Evolutionary conservation across 2,888 invertebrate genomes (phyloP), one percentile per base, ranked within the genome.

Genomic region (Drosophila colorata): DNA sequence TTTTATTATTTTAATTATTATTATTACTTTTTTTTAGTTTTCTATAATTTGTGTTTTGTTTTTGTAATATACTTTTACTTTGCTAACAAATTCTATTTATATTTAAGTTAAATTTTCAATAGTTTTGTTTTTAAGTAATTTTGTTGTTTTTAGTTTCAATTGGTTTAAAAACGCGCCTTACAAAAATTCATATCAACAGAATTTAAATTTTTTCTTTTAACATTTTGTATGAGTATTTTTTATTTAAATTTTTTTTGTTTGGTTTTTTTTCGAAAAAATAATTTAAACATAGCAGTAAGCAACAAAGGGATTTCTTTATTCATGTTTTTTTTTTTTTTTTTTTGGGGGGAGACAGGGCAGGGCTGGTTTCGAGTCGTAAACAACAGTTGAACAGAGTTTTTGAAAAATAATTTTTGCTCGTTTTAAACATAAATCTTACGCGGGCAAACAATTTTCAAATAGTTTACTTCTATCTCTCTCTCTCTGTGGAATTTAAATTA

Each of bases 101-200:
- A 72, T 88, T 84, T 71, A 85, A 85, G 88, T 87, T 84, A 87
- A 75, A 89, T 79, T 83, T 88, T 85, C 65, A 85, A 87, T 87
- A 84, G 79, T 57, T 83, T 86, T 74, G 38, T 37, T 60, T 67
- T 70, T 55, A 65, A 48, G 65, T 71, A 41, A 52, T 66, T 74
- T 52, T 23, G n/a, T 46, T 38, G 28, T 18, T 38, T 49, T 47
- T 38, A 60, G 41, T 69, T 87, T 87, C 51, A 88, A 82, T 88
- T 88, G 71, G 68, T 86, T 81, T 81, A 80, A 83, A 79, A 83
- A 83, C 82, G 69, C 75, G 79, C 69, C 55, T 66, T 76, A 81
- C 69, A 67, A 80, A 86, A 89, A 89, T 88, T 90, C 79, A 90
- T 85, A 88, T 90, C 85, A 88, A 90, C 89, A 90, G 89, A 90